These are phyloP conservation scores for Ahaetulla prasina DNA, from an alignment of 2,113 vertebrate species.

Conservation along the genomic window DNA sequence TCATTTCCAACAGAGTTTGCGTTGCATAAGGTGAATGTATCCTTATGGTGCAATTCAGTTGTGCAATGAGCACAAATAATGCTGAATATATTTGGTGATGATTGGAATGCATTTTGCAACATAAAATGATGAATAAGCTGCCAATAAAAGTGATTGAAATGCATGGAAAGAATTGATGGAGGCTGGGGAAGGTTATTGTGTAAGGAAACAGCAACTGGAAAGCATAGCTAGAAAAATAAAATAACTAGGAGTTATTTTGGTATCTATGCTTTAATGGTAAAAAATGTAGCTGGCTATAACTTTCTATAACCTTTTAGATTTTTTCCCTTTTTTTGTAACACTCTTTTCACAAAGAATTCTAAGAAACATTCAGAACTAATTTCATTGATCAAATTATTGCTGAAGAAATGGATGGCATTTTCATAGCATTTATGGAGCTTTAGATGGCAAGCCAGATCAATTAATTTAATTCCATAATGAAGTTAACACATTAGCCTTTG, in stretches of 20 bases:
- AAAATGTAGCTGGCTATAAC: slow-evolving; percentile 53
- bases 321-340: not conserved
- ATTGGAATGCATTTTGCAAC: slow-evolving; percentile 46
- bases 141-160: slow-evolving; percentile 8
- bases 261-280: slow-evolving; percentile 69
- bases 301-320: not conserved
- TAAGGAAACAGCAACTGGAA: not conserved
- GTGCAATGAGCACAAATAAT: not conserved
- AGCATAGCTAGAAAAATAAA: not conserved
- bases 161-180: not conserved
- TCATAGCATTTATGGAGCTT: not conserved
- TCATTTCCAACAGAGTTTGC: not conserved
- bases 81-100: not conserved
- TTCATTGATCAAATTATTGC: not conserved
- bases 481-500: not conserved
- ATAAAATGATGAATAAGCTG: slow-evolving; percentile 54
- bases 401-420: not conserved
- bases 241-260: slow-evolving; percentile 43
- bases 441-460: not conserved
- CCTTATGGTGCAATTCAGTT: not conserved
- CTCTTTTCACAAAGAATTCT: not conserved
- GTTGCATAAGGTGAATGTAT: not conserved
- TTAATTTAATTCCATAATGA: not conserved
- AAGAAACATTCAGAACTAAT: not conserved
- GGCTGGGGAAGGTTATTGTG: not conserved